A percentile compares a stretch with the other conserved stretches of the same genome.
These are phyloP conservation scores for Saguinus imperator DNA, from an alignment of 2,113 vertebrate species.

Conservation along the genomic window DNA sequence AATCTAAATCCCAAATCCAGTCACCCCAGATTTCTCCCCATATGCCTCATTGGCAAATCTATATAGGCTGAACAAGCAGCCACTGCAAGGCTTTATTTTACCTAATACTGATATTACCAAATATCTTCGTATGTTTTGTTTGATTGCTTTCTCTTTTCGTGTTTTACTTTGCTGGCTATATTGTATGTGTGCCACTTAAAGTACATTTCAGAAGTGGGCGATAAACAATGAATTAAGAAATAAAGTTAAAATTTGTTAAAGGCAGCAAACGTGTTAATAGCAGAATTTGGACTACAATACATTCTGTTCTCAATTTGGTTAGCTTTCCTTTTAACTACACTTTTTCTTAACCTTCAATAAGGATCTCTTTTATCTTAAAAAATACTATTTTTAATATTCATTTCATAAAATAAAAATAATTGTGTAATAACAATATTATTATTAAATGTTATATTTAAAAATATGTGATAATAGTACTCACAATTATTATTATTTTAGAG, in stretches of 20 bases:
- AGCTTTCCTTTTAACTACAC: not conserved
- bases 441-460: too few species aligned
- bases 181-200: not conserved
- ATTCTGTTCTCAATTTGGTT: not conserved
- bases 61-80: not conserved
- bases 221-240: not conserved
- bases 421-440: not conserved
- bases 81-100: not conserved
- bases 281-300: not conserved
- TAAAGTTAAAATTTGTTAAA: not conserved
- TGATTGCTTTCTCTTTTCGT: not conserved
- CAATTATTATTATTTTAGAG: too few species aligned
- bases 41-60: not conserved
- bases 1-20: not conserved
- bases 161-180: not conserved
- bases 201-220: not conserved
- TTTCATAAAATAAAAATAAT: not conserved
- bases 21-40: not conserved
- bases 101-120: not conserved
- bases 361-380: not conserved
- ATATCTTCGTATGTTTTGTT: not conserved
- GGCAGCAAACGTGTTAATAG: not conserved
- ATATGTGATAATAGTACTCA: too few species aligned
- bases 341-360: not conserved
- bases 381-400: not conserved